Conservation (phyloP, 2,888 invertebrate genomes). For the Plebejus melissa region DNA sequence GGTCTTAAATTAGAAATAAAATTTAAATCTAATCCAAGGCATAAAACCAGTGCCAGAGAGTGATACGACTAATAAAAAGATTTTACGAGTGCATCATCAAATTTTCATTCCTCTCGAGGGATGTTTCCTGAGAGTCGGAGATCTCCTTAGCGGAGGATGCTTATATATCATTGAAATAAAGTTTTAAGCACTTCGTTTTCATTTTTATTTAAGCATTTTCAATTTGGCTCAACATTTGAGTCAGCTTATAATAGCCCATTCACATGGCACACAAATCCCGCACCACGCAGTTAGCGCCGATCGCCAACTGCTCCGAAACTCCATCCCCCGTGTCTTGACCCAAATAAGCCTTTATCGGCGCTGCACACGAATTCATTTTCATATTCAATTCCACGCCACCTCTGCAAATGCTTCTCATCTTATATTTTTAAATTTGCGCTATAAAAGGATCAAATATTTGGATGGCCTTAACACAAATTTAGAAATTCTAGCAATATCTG, state of each 20-base stretch:
- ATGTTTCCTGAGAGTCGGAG: background rate
- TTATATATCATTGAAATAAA: conserved; percentile 5
- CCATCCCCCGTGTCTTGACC: conserved; percentile 14
- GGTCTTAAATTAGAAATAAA: background rate
- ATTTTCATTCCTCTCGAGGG: conserved; percentile 16
- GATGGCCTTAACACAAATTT: background rate
- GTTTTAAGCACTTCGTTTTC: background rate
- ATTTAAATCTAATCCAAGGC: background rate
- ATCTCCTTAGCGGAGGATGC: background rate
- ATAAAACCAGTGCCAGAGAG: conserved; percentile 3
- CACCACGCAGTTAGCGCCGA: background rate
- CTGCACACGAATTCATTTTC: conserved; percentile 13
- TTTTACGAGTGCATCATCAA: conserved; percentile 25
- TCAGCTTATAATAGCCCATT: background rate
- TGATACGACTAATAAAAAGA: conserved; percentile 3
- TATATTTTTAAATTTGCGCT: background rate
- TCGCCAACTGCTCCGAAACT: background rate
- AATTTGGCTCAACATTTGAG: background rate
- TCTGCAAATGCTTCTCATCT: background rate
- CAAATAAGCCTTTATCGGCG: conserved; percentile 12
- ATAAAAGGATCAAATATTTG: background rate
- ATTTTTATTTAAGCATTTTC: background rate
- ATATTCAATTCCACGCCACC: conserved; percentile 11
- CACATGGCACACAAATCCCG: conserved; percentile 7
- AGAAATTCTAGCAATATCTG: background rate